Percentiles rank a stretch among this genome's conserved stretches.
Evolutionary conservation across 2,888 invertebrate genomes (phyloP).

Genomic region (Linnaemya vulpina): DNA sequence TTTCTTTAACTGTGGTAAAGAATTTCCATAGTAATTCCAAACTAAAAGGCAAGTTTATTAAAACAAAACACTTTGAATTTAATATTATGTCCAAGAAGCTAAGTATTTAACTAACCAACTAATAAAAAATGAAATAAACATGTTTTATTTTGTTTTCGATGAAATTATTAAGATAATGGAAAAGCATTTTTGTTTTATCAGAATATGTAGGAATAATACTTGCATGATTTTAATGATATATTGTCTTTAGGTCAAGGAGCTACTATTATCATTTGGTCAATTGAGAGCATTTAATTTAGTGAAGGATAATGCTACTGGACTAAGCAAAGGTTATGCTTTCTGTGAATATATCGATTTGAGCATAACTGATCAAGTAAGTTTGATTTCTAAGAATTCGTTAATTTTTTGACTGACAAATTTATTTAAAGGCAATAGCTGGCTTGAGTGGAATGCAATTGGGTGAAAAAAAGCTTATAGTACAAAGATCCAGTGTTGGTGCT

Average conservation of each 20-base stretch:
- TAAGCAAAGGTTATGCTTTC: conserved; percentile 99
- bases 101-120: conserved; percentile 44
- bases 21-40: conserved; percentile 23
- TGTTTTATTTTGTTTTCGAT: conserved; percentile 30
- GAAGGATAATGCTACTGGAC: conserved; percentile 97
- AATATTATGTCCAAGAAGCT: conserved; percentile 24
- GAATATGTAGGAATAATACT: background rate
- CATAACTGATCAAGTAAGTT: conserved; percentile 95
- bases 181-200: conserved; percentile 58
- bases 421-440: conserved; percentile 94
- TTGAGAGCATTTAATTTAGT: conserved; percentile 98
- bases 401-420: conserved; percentile 10
- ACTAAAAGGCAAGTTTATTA: conserved; percentile 59
- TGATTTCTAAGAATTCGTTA: background rate
- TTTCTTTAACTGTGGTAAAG: conserved; percentile 29
- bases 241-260: conserved; percentile 93
- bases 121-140: conserved; percentile 49
- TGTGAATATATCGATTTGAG: conserved; percentile 98
- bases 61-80: conserved; percentile 35
- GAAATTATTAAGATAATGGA: background rate
- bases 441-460: conserved; percentile 99
- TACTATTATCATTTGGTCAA: conserved; percentile 98
- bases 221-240: background rate
- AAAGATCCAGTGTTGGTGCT: conserved; percentile 97
- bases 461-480: conserved; percentile 98